These are phyloP conservation scores for Apteryx owenii DNA, from an alignment of 2,113 vertebrate species.

Conservation along the genomic window DNA sequence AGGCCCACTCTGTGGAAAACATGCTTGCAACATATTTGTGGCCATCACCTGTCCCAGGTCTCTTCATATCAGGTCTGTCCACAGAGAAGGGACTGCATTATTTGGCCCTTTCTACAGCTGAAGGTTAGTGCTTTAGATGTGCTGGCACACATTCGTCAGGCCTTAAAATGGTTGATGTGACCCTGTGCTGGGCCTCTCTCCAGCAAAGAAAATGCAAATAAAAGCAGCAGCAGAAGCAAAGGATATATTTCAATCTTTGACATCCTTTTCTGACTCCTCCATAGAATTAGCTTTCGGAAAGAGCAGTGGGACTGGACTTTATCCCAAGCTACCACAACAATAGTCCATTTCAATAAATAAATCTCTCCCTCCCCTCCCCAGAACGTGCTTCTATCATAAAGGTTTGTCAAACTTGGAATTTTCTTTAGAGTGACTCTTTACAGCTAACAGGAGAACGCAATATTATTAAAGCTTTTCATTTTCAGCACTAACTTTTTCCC, in stretches of 20 bases:
- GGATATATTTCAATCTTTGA: not conserved
- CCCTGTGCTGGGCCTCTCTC: too few relatives aligned
- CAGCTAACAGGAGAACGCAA: not conserved
- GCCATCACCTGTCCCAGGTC: not conserved
- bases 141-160: not conserved
- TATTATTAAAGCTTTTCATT: not conserved
- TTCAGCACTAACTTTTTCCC: not conserved
- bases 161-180: not conserved
- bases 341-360: not conserved
- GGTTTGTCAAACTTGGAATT: not conserved
- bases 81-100: not conserved
- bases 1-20: fast-evolving
- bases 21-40: not conserved
- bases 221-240: not conserved
- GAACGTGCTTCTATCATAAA: not conserved
- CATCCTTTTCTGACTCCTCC: not conserved
- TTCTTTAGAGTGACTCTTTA: not conserved
- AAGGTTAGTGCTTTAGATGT: not conserved
- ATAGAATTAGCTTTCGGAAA: not conserved
- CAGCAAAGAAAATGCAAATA: not conserved
- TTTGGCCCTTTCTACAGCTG: not conserved
- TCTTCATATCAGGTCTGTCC: not conserved
- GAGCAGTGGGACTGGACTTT: not conserved
- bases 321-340: not conserved
- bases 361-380: not conserved